Evolutionary conservation across 2,888 invertebrate species (phyloP).

Genomic region (Ochropleura plecta): DNA sequence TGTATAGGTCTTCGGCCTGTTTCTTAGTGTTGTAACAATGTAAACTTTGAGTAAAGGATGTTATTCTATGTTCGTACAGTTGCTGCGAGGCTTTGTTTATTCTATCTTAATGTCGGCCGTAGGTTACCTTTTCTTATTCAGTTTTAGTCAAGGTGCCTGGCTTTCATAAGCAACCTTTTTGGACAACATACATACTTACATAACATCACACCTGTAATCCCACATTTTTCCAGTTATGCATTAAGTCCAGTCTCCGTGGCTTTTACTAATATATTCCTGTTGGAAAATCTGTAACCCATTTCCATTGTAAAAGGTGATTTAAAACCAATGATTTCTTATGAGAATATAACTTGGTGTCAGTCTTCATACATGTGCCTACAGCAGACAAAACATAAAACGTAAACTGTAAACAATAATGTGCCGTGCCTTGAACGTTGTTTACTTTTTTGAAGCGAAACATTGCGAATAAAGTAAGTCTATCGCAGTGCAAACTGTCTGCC

Average conservation of each 20-base stretch:
- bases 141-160: neutral
- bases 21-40: slow-evolving; percentile 12
- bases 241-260: too few species aligned
- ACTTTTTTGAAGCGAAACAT: slow-evolving; percentile 48
- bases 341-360: neutral
- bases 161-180: neutral
- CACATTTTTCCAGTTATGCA: too few species aligned
- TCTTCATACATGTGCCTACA: neutral
- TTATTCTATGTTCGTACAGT: slow-evolving; percentile 3
- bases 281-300: neutral
- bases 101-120: slow-evolving; percentile 20
- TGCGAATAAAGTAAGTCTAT: slow-evolving; percentile 52
- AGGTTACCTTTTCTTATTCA: slow-evolving; percentile 20
- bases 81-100: slow-evolving; percentile 14
- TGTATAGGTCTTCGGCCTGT: slow-evolving; percentile 16
- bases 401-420: slow-evolving; percentile 18
- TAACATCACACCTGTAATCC: too few species aligned
- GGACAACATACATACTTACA: too few species aligned
- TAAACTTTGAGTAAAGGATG: slow-evolving; percentile 17
- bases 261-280: too few species aligned
- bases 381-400: slow-evolving; percentile 30
- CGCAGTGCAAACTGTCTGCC: slow-evolving; percentile 76
- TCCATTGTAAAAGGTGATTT: neutral
- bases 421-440: slow-evolving; percentile 43
- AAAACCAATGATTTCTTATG: neutral